phyloP scores from a whole-genome alignment of 2,113 vertebrate species.

The Colius striatus region DNA sequence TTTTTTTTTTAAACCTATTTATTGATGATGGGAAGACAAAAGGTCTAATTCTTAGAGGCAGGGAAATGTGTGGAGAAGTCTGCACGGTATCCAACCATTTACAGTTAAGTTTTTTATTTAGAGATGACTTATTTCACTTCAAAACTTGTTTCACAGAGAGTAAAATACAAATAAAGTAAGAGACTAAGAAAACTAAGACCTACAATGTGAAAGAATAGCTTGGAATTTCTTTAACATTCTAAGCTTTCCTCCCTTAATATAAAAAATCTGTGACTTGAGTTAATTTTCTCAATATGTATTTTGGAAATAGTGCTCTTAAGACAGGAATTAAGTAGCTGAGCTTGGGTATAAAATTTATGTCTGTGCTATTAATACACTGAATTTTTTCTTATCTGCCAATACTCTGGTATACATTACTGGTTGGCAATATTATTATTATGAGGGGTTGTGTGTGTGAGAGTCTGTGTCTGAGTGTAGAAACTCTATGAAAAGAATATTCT shows the following conservation, averaged over 20 bases:
- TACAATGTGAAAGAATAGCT: not conserved
- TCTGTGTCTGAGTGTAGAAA: not conserved
- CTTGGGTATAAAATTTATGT: not conserved
- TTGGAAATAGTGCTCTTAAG: not conserved
- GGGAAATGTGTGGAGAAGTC: not conserved
- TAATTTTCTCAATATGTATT: slow-evolving; percentile 39
- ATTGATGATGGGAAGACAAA: not conserved
- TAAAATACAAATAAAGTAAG: not conserved
- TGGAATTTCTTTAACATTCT: slow-evolving; percentile 19
- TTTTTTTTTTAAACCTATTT: not conserved
- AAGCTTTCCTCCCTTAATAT: slow-evolving; percentile 11
- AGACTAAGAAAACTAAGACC: not conserved
- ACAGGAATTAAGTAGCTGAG: not conserved
- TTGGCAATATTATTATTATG: not conserved
- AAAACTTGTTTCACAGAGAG: not conserved
- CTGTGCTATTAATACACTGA: not conserved
- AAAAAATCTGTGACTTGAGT: slow-evolving; percentile 14
- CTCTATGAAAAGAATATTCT: not conserved
- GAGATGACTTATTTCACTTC: not conserved
- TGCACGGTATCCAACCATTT: not conserved
- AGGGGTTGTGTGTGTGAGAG: accelerated
- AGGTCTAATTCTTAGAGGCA: not conserved
- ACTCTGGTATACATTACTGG: not conserved
- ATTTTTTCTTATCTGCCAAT: not conserved
- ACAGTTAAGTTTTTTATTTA: not conserved